Percentiles rank a stretch among this genome's conserved stretches.
These are phyloP conservation scores for Pygoscelis adeliae DNA, from an alignment of 2,113 vertebrate species.

Conservation along the genomic window DNA sequence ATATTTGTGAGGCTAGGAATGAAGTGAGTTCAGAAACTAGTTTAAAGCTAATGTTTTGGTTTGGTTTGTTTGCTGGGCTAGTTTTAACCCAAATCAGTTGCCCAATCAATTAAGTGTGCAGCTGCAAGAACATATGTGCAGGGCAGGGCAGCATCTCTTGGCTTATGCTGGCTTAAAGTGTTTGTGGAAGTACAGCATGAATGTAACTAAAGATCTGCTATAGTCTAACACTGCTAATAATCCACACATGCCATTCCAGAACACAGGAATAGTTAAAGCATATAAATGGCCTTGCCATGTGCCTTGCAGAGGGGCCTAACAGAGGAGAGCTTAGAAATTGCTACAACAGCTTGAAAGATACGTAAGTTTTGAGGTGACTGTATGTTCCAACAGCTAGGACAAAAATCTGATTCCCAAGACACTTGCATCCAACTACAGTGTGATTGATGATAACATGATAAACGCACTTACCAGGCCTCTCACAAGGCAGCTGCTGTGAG, in stretches of 20 bases:
- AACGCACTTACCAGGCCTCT: background rate
- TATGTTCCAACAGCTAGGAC: background rate
- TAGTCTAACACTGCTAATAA: conserved; percentile 23
- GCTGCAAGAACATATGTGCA: conserved; percentile 58
- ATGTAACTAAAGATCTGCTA: conserved; percentile 52
- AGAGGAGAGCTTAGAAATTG: background rate
- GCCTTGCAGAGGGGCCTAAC: background rate
- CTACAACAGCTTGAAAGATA: background rate
- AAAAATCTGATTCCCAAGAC: background rate
- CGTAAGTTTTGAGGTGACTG: background rate
- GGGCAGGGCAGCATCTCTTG: conserved; percentile 49
- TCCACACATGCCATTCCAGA: conserved; percentile 60
- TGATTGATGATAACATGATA: background rate
- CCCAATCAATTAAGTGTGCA: conserved; percentile 6
- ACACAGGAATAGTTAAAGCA: conserved; percentile 43
- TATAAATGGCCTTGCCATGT: conserved; percentile 27
- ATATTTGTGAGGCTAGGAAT: background rate
- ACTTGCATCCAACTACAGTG: background rate
- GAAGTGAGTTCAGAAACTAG: background rate
- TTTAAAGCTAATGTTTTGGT: background rate
- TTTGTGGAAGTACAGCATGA: conserved; percentile 24
- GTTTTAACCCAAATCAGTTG: background rate
- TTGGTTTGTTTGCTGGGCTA: background rate
- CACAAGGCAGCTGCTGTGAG: background rate
- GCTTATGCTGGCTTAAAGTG: conserved; percentile 46